Percentiles rank a stretch among this genome's conserved stretches.
These are phyloP conservation scores for Rostratula benghalensis DNA, from an alignment of 2,113 vertebrate genomes.

Conservation along the genomic window DNA sequence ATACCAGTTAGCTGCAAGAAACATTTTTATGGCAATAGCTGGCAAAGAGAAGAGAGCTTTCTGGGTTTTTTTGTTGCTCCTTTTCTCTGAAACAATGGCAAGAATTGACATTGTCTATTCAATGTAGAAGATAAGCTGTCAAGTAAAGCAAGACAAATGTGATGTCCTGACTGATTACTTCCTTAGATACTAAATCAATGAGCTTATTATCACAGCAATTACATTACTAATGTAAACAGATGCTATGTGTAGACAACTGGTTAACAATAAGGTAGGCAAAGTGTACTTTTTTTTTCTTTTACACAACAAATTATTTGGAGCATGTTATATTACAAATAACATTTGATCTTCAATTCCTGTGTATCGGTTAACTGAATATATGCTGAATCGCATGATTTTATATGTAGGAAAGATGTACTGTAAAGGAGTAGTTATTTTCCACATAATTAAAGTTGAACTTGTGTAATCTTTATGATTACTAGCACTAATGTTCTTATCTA, in stretches of 20 bases:
- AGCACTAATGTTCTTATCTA: background rate
- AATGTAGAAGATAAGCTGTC: conserved; percentile 82
- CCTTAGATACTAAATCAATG: conserved; percentile 91
- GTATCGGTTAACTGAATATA: background rate
- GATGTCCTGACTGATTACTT: conserved; percentile 88
- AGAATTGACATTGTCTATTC: conserved; percentile 81
- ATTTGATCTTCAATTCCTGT: background rate
- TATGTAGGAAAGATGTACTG: background rate
- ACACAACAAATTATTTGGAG: background rate
- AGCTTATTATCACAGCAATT: conserved; percentile 93
- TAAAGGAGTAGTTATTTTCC: background rate
- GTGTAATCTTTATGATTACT: background rate
- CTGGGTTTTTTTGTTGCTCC: conserved; percentile 42
- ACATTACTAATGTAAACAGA: conserved; percentile 92
- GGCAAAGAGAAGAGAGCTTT: background rate
- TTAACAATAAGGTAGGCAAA: conserved; percentile 70
- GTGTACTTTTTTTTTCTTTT: background rate
- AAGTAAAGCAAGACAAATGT: conserved; percentile 92
- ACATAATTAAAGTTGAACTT: background rate
- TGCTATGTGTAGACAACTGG: conserved; percentile 82
- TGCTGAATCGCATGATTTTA: background rate
- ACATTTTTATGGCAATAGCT: background rate
- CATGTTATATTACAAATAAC: background rate
- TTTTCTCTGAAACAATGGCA: conserved; percentile 80
- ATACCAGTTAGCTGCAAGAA: background rate